A percentile compares a stretch with the other conserved stretches of the same genome.
phyloP scores from a whole-genome alignment of 1,140 invertebrate species.

The Drosophila nikananu region DNA sequence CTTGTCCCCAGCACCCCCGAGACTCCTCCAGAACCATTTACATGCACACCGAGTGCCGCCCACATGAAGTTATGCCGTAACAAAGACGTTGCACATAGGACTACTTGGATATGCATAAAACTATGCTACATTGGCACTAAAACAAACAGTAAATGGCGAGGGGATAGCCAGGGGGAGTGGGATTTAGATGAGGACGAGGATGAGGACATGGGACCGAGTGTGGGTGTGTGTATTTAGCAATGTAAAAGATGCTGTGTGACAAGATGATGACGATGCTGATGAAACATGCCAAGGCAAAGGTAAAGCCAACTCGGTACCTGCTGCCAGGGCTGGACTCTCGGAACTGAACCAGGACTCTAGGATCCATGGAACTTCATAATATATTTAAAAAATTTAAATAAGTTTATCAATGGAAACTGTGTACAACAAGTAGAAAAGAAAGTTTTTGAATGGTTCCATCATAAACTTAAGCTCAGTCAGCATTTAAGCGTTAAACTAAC shows the following conservation, averaged over 20 bases:
- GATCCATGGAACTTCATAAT: not conserved
- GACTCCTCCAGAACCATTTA: constrained; percentile 58
- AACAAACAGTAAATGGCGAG: constrained; percentile 73
- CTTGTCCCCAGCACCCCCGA: not conserved
- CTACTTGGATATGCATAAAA: constrained; percentile 81
- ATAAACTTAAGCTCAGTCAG: not conserved
- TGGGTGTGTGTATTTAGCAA: constrained; percentile 34
- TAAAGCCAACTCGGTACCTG: constrained; percentile 33
- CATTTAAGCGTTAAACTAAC: not conserved
- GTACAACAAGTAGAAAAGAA: too few species aligned
- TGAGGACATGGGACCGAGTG: constrained; percentile 15
- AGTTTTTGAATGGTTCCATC: not conserved
- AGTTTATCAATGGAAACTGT: not conserved
- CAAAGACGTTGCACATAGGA: constrained; percentile 72
- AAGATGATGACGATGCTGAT: constrained; percentile 62
- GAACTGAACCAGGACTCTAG: not conserved
- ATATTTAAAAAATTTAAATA: not conserved
- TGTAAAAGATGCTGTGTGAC: constrained; percentile 55
- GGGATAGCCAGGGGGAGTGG: constrained; percentile 8
- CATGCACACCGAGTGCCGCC: constrained; percentile 43
- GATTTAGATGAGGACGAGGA: constrained; percentile 4
- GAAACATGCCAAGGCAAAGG: constrained; percentile 67
- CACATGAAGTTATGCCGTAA: constrained; percentile 64
- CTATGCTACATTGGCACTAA: constrained; percentile 82
- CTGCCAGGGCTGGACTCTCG: constrained; percentile 46